These are phyloP conservation scores for Microtus oregoni DNA, from an alignment of 2,113 vertebrate genomes.

Conservation along the genomic window DNA sequence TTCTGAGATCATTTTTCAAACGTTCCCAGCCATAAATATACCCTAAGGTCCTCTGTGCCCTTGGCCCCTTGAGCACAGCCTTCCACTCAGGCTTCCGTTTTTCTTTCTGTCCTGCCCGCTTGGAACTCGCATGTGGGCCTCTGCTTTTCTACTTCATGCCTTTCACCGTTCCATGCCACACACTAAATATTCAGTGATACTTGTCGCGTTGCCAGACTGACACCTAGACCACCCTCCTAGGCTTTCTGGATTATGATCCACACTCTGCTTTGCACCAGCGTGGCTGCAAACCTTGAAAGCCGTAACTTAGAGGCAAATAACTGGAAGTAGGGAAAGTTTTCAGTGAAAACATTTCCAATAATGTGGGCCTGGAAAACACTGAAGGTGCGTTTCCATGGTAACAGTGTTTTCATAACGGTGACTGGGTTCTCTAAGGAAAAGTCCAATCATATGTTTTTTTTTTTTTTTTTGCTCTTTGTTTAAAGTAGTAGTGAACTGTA, in stretches of 20 bases:
- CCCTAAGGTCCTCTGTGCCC: too few species aligned
- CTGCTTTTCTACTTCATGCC: not conserved
- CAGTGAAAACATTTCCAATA: not conserved
- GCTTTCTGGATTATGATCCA: not conserved
- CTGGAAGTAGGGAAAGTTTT: not conserved
- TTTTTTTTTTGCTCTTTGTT: conserved; percentile 32
- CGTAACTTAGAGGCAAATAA: not conserved
- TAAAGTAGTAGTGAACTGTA: not conserved
- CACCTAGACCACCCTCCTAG: not conserved
- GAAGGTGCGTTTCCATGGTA: not conserved
- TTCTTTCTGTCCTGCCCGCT: not conserved
- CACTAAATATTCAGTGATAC: not conserved
- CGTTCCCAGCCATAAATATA: too few species aligned
- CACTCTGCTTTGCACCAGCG: not conserved
- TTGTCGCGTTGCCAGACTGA: not conserved
- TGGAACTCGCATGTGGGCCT: not conserved
- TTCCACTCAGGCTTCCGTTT: not conserved
- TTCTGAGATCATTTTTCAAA: not conserved
- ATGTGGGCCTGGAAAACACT: not conserved
- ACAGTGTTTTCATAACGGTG: conserved; percentile 35
- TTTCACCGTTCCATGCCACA: not conserved
- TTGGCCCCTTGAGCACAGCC: not conserved
- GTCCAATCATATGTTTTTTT: not conserved
- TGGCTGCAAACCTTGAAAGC: not conserved
- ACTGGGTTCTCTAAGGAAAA: conserved; percentile 1